Evolutionary conservation across 2,113 vertebrate species (phyloP).

Genomic region (Turdus rufiventris): DNA sequence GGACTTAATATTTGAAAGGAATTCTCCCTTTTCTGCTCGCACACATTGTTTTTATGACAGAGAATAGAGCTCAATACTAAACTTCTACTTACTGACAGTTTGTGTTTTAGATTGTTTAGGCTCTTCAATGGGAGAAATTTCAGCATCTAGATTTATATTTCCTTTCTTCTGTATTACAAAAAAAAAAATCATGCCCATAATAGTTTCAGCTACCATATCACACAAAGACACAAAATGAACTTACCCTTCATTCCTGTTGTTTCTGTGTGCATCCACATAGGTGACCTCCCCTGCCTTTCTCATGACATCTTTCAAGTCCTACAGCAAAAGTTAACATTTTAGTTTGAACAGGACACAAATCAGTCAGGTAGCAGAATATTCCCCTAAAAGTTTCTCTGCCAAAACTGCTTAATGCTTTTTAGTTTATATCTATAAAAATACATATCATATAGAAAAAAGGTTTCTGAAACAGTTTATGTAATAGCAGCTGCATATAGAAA

Average conservation of each 20-base stretch:
- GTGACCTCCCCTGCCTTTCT: slow-evolving; percentile 92
- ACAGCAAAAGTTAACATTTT: slow-evolving; percentile 57
- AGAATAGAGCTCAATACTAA: background rate
- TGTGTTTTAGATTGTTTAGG: background rate
- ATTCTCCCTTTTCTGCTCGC: background rate
- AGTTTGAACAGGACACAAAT: slow-evolving; percentile 1
- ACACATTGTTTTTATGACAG: background rate
- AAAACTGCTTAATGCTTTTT: background rate
- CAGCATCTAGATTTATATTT: background rate
- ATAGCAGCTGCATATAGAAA: background rate
- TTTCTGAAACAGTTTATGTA: background rate
- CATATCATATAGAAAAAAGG: background rate
- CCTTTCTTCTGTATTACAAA: background rate
- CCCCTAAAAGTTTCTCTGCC: background rate
- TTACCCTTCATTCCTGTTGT: slow-evolving; percentile 91
- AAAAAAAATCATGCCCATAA: background rate
- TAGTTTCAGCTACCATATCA: background rate
- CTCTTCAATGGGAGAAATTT: background rate
- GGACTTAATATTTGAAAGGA: background rate
- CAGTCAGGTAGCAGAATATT: background rate
- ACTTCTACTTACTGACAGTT: background rate
- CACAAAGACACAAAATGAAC: background rate
- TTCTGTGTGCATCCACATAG: slow-evolving; percentile 91
- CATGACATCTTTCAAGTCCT: slow-evolving; percentile 95
- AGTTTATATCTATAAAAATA: background rate